phyloP scores from a whole-genome alignment of 2,888 invertebrate genomes.

The Diadegma fenestrale region DNA sequence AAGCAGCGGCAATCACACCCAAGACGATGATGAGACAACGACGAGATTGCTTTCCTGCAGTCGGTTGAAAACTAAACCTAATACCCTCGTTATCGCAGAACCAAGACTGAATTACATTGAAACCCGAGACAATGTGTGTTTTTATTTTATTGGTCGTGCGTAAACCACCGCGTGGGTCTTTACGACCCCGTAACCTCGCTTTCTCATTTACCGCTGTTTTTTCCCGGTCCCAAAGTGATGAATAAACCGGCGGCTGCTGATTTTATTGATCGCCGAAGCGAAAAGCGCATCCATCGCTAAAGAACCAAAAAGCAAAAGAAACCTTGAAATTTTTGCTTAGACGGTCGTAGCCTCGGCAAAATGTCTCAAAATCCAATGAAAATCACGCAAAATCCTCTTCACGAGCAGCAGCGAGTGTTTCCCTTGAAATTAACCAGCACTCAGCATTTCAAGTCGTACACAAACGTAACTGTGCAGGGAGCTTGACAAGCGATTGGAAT shows the following conservation, averaged over 20 bases:
- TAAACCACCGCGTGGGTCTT: no score
- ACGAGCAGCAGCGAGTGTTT: background rate
- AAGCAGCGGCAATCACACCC: constrained; percentile 58
- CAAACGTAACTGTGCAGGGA: background rate
- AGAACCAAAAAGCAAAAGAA: background rate
- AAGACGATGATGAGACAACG: constrained; percentile 52
- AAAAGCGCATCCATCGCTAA: no score
- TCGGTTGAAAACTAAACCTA: constrained; percentile 39
- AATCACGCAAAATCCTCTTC: background rate
- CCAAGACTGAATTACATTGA: background rate
- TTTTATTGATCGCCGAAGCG: no score
- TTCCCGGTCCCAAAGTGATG: no score
- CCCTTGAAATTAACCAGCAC: background rate
- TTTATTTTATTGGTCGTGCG: no score
- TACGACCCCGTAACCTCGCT: no score
- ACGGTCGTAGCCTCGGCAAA: background rate
- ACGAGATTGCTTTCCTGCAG: constrained; percentile 60
- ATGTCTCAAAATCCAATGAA: background rate
- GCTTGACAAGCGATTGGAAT: constrained; percentile 2
- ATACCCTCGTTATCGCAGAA: background rate
- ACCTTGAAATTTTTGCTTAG: background rate
- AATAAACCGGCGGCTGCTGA: no score
- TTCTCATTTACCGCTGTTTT: no score
- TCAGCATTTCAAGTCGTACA: background rate
- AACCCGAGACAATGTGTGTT: background rate